Conservation (phyloP, 2,888 invertebrate genomes). For the Drosophila siamana region DNA sequence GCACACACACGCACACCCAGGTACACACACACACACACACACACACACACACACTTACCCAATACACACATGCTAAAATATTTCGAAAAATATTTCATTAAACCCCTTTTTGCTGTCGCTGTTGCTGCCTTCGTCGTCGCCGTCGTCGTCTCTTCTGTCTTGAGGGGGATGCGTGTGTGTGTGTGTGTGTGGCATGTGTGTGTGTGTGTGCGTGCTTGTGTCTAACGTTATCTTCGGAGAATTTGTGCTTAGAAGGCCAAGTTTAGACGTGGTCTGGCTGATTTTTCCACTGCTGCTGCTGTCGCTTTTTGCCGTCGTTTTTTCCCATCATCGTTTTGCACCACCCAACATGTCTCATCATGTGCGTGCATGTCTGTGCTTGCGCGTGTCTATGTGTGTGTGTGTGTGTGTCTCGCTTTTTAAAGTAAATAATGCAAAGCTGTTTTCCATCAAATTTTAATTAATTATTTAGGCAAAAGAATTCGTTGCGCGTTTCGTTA, state of each 20-base stretch:
- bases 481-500: slow-evolving; percentile 55
- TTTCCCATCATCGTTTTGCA: neutral
- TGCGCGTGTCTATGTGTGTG: slow-evolving; percentile 46
- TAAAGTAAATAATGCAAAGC: slow-evolving; percentile 84
- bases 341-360: slow-evolving; percentile 7
- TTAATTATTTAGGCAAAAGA: slow-evolving; percentile 84
- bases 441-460: slow-evolving; percentile 85
- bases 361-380: slow-evolving; percentile 17
- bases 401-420: slow-evolving; percentile 53
- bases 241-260: slow-evolving; percentile 63
- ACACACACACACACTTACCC: slow-evolving; percentile 9
- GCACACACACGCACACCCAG: slow-evolving; percentile 42
- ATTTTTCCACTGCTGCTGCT: slow-evolving; percentile 45
- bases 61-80: slow-evolving; percentile 55
- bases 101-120: slow-evolving; percentile 35
- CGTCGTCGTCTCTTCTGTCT: slow-evolving; percentile 31
- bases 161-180: slow-evolving; percentile 22
- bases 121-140: slow-evolving; percentile 25
- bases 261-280: slow-evolving; percentile 63
- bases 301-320: slow-evolving; percentile 15
- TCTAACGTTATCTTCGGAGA: slow-evolving; percentile 59
- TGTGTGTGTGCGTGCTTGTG: slow-evolving; percentile 33
- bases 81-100: slow-evolving; percentile 80
- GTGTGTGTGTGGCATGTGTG: slow-evolving; percentile 19
- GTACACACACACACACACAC: slow-evolving; percentile 25